These are phyloP conservation scores for Nomada flava DNA, from an alignment of 2,888 invertebrate genomes.

Conservation along the genomic window DNA sequence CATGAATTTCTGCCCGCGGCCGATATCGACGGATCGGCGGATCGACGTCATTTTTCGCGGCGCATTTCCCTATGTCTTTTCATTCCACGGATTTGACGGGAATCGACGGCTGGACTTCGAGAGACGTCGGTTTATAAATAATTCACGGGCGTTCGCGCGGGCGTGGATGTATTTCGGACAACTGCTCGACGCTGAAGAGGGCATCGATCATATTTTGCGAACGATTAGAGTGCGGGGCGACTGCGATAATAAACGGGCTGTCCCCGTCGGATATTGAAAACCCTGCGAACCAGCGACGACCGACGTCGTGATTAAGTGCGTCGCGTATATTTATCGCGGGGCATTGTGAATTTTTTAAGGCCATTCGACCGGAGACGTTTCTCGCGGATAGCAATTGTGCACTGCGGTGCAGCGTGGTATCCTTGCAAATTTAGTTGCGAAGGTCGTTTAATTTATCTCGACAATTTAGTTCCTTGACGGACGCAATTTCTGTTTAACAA, in stretches of 20 bases:
- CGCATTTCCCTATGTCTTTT: not conserved
- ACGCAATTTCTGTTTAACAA: too few species aligned
- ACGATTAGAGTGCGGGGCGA: conserved; percentile 38
- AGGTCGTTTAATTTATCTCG: not conserved
- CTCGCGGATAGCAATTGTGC: too few species aligned
- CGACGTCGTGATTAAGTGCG: conserved; percentile 17
- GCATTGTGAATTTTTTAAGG: conserved; percentile 21
- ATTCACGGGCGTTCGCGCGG: conserved; percentile 15
- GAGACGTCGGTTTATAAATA: conserved; percentile 16
- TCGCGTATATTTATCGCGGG: conserved; percentile 19
- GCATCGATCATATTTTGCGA: conserved; percentile 55
- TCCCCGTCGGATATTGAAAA: conserved; percentile 32
- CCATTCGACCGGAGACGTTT: not conserved
- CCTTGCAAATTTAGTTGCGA: not conserved
- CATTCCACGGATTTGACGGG: not conserved
- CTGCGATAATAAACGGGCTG: conserved; percentile 38
- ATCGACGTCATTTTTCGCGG: too few species aligned
- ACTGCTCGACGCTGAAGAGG: conserved; percentile 25
- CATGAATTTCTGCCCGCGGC: not conserved
- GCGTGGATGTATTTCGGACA: conserved; percentile 33
- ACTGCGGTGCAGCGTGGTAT: not conserved
- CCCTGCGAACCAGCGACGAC: not conserved
- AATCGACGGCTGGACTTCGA: conserved; percentile 24
- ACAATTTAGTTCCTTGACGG: too few species aligned
- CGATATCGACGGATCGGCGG: too few species aligned